A percentile compares a stretch with the other conserved stretches of the same genome.
phyloP scores from a whole-genome alignment of 1,140 invertebrate species.

The Eumaeus atala region DNA sequence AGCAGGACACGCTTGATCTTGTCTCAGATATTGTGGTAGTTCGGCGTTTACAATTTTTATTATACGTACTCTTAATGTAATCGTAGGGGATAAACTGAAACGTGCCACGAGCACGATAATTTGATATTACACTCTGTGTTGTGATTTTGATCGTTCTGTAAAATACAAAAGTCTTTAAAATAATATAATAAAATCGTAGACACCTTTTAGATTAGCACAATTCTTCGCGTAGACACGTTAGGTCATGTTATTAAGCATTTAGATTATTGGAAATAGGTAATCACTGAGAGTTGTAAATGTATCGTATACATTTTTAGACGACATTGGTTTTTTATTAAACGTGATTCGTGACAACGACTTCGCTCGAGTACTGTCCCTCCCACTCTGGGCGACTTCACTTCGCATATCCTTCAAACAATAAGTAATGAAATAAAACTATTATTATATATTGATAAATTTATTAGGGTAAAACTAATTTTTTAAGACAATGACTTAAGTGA shows the following conservation, averaged over 20 bases:
- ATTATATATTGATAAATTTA: conserved; percentile 73
- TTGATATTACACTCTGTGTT: conserved; percentile 74
- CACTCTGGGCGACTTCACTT: conserved; percentile 59
- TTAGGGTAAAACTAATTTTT: conserved; percentile 71
- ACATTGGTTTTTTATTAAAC: conserved; percentile 69
- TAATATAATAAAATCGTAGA: conserved; percentile 65
- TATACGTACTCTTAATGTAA: conserved; percentile 62
- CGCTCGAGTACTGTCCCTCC: conserved; percentile 47
- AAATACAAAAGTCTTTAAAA: conserved; percentile 68
- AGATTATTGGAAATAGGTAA: conserved; percentile 58
- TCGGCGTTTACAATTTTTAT: conserved; percentile 22
- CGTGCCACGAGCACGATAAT: conserved; percentile 67
- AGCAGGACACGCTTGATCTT: background rate
- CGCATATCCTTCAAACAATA: conserved; percentile 74
- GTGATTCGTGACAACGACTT: conserved; percentile 67
- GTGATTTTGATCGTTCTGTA: conserved; percentile 74
- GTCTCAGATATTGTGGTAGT: conserved; percentile 20
- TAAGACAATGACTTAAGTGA: conserved; percentile 73
- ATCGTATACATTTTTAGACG: conserved; percentile 51
- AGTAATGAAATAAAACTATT: conserved; percentile 67
- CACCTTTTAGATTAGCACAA: conserved; percentile 71
- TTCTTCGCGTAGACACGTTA: conserved; percentile 72
- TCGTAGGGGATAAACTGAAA: conserved; percentile 48
- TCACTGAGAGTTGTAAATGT: conserved; percentile 57
- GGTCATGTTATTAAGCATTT: conserved; percentile 62